These are phyloP conservation scores for Porites lutea DNA, from an alignment of 64 coral and sea anemone genomes.

Conservation along the genomic window DNA sequence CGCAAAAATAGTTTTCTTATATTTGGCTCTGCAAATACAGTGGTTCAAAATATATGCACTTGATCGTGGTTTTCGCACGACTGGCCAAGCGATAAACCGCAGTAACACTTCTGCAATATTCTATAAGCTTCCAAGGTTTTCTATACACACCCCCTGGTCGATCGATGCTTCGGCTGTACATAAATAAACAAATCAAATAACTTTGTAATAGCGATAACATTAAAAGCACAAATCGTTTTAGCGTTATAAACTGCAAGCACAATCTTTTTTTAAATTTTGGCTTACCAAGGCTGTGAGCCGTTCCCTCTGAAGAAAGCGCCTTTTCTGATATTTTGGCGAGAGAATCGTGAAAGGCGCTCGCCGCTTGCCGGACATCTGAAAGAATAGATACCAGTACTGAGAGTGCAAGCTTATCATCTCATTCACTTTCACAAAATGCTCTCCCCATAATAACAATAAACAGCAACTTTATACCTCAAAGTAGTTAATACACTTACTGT, in stretches of 20 bases:
- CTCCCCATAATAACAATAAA: too few relatives aligned
- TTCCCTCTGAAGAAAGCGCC: conserved; percentile 46
- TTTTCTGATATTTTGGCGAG: conserved; percentile 56
- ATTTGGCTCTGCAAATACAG: too few relatives aligned
- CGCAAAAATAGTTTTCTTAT: not conserved
- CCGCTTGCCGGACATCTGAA: conserved; percentile 41
- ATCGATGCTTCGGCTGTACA: not conserved
- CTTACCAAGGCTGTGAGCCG: conserved; percentile 51
- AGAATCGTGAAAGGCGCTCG: conserved; percentile 46
- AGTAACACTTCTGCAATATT: not conserved
- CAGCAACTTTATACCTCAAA: not conserved
- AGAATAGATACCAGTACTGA: too few relatives aligned
- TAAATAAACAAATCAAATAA: conserved; percentile 37
- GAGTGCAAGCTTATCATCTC: too few relatives aligned
- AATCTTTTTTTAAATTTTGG: not conserved
- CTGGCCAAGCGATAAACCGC: not conserved
- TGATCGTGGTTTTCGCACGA: not conserved
- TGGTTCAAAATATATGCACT: too few relatives aligned
- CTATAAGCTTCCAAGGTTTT: not conserved
- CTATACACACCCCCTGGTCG: not conserved
- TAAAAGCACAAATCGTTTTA: not conserved
- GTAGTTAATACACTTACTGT: conserved; percentile 52
- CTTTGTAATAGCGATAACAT: not conserved
- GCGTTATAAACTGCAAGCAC: not conserved
- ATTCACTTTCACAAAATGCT: too few relatives aligned